These are phyloP conservation scores for Furcula furcula DNA, from an alignment of 2,888 invertebrate species.

Conservation along the genomic window DNA sequence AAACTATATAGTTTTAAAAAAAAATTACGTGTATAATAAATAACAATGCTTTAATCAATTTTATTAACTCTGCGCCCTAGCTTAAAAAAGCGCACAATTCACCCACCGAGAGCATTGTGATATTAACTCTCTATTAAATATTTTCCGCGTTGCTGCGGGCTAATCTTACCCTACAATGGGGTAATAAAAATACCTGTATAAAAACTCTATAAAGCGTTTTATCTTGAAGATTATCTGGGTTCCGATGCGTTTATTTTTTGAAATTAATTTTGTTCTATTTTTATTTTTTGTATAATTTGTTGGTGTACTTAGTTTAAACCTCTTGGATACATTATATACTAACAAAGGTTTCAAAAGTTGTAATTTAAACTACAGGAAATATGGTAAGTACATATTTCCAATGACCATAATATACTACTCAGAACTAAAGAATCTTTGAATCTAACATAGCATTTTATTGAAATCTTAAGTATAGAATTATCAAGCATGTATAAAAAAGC, in stretches of 20 bases:
- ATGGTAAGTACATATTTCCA: too few species aligned
- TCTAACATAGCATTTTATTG: too few species aligned
- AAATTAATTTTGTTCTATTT: not conserved
- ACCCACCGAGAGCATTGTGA: slow-evolving; percentile 44
- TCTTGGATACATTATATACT: too few species aligned
- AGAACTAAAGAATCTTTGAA: too few species aligned
- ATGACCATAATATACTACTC: too few species aligned
- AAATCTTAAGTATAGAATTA: too few species aligned
- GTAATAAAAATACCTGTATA: slow-evolving; percentile 65
- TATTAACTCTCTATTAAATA: slow-evolving; percentile 69
- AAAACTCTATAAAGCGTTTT: slow-evolving; percentile 24
- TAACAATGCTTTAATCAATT: slow-evolving; percentile 34
- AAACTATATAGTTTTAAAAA: slow-evolving; percentile 6
- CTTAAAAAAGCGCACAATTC: slow-evolving; percentile 44
- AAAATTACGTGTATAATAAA: slow-evolving; percentile 19
- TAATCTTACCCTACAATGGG: slow-evolving; percentile 63
- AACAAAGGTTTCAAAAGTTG: too few species aligned
- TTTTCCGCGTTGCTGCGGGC: slow-evolving; percentile 66
- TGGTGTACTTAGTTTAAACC: too few species aligned
- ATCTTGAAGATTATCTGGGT: slow-evolving; percentile 8
- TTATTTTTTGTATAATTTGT: too few species aligned
- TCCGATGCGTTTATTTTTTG: slow-evolving; percentile 8
- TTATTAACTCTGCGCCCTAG: slow-evolving; percentile 37
- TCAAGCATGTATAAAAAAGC: too few species aligned
- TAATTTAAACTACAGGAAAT: too few species aligned